A percentile compares a stretch with the other conserved stretches of the same genome.
phyloP scores from a whole-genome alignment of 2,113 vertebrate species.

The Prunella himalayana region DNA sequence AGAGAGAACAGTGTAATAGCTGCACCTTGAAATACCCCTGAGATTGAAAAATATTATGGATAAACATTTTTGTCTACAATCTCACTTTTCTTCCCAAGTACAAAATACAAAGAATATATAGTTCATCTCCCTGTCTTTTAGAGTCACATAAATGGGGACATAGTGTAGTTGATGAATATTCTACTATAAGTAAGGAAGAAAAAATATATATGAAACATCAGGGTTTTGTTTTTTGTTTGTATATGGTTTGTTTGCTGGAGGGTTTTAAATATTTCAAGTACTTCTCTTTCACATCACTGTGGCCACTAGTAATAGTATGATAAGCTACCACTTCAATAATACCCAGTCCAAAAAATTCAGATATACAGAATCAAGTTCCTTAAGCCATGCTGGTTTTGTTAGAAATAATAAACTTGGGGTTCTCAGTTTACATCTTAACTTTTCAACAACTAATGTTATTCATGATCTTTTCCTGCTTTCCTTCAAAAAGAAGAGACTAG shows the following conservation, averaged over 20 bases:
- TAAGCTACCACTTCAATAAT: not conserved
- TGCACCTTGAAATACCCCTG: not conserved
- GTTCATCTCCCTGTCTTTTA: not conserved
- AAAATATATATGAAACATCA: not conserved
- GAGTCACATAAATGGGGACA: not conserved
- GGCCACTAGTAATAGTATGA: not conserved
- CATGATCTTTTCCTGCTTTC: not conserved
- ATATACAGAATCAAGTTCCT: not conserved
- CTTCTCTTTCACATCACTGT: not conserved
- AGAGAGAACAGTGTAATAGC: not conserved
- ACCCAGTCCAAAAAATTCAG: not conserved
- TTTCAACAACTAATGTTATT: not conserved
- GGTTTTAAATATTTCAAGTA: not conserved
- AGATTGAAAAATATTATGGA: not conserved
- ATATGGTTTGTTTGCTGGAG: not conserved
- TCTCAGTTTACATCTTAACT: not conserved
- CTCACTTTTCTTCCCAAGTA: not conserved
- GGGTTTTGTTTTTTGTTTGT: not conserved
- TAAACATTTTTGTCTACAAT: not conserved
- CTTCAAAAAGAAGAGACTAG: not conserved
- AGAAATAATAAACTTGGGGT: not conserved
- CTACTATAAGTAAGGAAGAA: not conserved
- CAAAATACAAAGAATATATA: not conserved
- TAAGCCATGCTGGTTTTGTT: not conserved
- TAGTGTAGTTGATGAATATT: not conserved